Evolutionary conservation across 2,113 vertebrate species (phyloP).

Genomic region (Bathybates hornii): DNA sequence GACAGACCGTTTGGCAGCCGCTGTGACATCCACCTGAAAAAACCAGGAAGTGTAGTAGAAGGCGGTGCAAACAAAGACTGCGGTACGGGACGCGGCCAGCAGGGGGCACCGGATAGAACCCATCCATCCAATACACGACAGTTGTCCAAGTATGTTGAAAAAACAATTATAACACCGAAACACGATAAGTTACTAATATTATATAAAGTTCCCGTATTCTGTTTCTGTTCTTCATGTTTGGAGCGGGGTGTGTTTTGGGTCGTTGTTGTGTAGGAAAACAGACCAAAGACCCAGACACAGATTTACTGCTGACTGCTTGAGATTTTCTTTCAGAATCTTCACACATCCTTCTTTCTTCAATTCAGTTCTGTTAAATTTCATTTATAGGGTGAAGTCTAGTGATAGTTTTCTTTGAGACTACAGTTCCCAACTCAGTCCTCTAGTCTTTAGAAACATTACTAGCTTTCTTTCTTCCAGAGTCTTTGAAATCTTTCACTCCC

Average conservation of each 20-base stretch:
- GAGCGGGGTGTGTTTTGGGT: neutral
- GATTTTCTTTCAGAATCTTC: neutral
- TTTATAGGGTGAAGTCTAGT: neutral
- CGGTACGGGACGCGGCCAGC: accelerated
- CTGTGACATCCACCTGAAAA: slow-evolving; percentile 1
- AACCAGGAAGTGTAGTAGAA: slow-evolving; percentile 44
- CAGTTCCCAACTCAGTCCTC: neutral
- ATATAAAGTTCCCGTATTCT: neutral
- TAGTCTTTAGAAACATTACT: neutral
- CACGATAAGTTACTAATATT: neutral
- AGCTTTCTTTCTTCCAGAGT: neutral
- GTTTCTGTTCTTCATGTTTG: neutral
- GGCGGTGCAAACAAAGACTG: slow-evolving; percentile 42
- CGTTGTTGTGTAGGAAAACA: neutral
- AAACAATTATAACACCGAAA: neutral
- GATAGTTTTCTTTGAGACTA: neutral
- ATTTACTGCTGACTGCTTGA: neutral
- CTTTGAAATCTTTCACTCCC: neutral
- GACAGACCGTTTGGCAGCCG: neutral
- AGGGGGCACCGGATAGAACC: neutral
- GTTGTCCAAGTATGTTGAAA: neutral
- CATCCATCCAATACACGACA: neutral
- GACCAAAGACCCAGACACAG: neutral
- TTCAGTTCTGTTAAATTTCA: neutral
- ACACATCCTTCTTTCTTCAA: neutral